Evolutionary conservation across 2,113 vertebrate species (phyloP).

Genomic region (Mobula birostris): DNA sequence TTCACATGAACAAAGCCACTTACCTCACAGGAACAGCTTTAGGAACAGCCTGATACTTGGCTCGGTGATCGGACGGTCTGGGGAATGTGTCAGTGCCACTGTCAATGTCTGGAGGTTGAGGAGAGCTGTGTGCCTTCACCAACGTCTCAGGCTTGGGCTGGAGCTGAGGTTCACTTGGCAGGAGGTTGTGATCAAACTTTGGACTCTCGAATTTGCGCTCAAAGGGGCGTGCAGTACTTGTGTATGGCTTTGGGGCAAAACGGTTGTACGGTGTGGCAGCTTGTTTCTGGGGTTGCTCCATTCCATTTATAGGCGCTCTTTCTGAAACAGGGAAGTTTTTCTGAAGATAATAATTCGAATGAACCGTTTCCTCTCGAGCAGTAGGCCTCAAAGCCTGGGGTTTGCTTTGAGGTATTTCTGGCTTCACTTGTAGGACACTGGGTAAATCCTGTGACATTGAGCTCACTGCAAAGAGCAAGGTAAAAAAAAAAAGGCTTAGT

Average conservation of each 20-base stretch:
- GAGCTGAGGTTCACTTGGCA: constrained; percentile 72
- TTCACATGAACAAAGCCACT: constrained; percentile 41
- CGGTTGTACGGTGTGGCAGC: constrained; percentile 65
- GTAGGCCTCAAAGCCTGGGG: constrained; percentile 65
- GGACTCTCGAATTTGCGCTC: constrained; percentile 98
- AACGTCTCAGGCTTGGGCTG: constrained; percentile 67
- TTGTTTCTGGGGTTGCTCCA: constrained; percentile 61
- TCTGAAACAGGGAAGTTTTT: constrained; percentile 78
- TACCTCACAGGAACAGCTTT: constrained; percentile 93
- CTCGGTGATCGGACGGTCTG: constrained; percentile 73
- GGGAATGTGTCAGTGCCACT: constrained; percentile 82
- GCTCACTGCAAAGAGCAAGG: constrained; percentile 60
- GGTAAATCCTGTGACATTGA: constrained; percentile 63
- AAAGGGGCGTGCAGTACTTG: constrained; percentile 72
- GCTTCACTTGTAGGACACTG: constrained; percentile 66
- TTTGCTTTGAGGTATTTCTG: constrained; percentile 65
- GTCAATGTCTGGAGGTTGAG: constrained; percentile 77
- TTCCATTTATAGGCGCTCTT: constrained; percentile 68
- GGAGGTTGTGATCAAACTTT: constrained; percentile 95
- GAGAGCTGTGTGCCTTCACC: constrained; percentile 66
- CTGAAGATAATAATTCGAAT: constrained; percentile 69
- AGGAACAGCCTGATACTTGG: constrained; percentile 87
- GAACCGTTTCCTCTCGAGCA: constrained; percentile 71
- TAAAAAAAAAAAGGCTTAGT: neutral
- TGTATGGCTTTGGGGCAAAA: constrained; percentile 78